These are phyloP conservation scores for Aurelia aurita DNA, from an alignment of 30 jellyfish, hydroid and myxozoan genomes.

Conservation along the genomic window DNA sequence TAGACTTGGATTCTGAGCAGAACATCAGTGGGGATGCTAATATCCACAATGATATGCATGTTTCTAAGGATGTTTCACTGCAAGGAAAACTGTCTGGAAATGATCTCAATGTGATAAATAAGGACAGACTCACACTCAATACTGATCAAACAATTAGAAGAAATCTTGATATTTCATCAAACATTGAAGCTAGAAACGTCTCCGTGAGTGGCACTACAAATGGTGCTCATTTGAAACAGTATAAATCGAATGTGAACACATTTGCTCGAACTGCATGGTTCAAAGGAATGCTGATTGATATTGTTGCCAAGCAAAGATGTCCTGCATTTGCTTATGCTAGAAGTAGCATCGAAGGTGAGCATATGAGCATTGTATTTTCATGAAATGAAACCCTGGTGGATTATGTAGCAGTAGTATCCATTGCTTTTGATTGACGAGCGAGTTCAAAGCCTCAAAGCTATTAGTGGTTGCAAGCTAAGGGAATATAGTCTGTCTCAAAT, in stretches of 20 bases:
- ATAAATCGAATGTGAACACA: background rate
- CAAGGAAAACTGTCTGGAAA: slow-evolving; percentile 58
- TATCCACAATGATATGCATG: slow-evolving; percentile 8
- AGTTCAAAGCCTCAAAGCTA: no score
- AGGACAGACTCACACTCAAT: slow-evolving; percentile 11
- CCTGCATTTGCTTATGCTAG: slow-evolving; percentile 42
- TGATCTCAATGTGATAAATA: slow-evolving; percentile 13
- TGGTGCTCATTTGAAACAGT: slow-evolving; percentile 15
- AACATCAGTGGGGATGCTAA: slow-evolving; percentile 16
- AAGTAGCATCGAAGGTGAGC: background rate
- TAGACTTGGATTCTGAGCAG: slow-evolving; percentile 69
- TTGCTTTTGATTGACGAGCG: no score
- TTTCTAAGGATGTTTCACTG: background rate
- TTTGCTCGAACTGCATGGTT: background rate
- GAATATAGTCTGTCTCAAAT: no score
- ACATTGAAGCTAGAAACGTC: slow-evolving; percentile 16
- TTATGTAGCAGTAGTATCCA: no score
- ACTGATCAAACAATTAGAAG: slow-evolving; percentile 45
- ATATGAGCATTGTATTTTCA: no score
- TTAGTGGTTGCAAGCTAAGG: no score
- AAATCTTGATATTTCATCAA: slow-evolving; percentile 1
- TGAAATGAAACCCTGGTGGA: no score
- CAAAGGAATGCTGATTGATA: background rate
- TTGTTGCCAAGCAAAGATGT: slow-evolving; percentile 29
- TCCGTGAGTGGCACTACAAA: slow-evolving; percentile 48